phyloP scores from a whole-genome alignment of 2,113 vertebrate genomes.

The Trachemys scripta region DNA sequence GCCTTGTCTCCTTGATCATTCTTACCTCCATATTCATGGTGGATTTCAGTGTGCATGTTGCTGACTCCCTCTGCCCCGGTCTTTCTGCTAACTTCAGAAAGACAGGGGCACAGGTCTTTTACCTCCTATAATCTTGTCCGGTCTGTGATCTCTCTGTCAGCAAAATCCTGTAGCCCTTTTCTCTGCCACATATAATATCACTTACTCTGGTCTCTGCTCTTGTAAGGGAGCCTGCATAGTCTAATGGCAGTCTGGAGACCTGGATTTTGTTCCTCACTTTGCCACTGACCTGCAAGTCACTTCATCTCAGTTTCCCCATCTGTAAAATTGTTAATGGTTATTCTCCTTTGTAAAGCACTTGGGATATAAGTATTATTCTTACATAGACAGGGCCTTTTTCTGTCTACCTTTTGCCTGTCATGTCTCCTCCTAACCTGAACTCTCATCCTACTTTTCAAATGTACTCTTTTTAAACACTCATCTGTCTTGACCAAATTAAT shows the following conservation, averaged over 20 bases:
- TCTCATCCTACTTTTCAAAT: not conserved
- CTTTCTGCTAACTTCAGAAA: not conserved
- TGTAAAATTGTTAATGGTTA: too few species aligned
- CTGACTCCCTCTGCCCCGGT: not conserved
- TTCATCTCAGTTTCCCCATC: not conserved
- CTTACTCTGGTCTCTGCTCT: not conserved
- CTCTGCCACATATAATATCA: not conserved
- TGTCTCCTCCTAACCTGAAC: not conserved
- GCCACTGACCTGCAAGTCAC: not conserved
- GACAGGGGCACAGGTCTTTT: not conserved
- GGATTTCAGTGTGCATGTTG: not conserved
- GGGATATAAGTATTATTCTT: not conserved
- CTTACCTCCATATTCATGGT: not conserved
- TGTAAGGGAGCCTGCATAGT: not conserved
- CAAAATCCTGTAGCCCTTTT: not conserved
- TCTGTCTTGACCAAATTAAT: not conserved
- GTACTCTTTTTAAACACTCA: not conserved
- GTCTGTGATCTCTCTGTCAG: not conserved
- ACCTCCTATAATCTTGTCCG: not conserved
- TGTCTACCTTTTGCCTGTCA: not conserved
- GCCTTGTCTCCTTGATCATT: not conserved
- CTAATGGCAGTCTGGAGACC: slow-evolving; percentile 6
- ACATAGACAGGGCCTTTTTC: not conserved
- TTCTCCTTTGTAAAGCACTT: not conserved
- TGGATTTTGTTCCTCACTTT: not conserved